A percentile compares a stretch with the other conserved stretches of the same genome.
Evolutionary conservation across 1,140 invertebrate species (phyloP).

Genomic region (Drosophila murphyi): DNA sequence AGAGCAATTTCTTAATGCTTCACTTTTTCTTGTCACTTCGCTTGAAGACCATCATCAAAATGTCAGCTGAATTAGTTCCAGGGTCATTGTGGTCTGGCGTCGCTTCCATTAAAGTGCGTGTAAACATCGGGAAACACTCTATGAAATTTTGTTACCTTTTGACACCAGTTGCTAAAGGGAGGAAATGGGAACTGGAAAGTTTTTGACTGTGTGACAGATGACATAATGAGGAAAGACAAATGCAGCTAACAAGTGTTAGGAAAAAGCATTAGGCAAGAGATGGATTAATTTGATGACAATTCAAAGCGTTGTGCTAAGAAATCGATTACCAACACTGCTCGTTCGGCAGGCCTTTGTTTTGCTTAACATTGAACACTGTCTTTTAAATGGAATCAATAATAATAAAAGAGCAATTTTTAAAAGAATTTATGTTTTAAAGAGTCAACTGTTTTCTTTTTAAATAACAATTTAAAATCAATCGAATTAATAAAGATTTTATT

Average conservation of each 20-base stretch:
- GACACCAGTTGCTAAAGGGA: not conserved
- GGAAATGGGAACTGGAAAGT: conserved; percentile 23
- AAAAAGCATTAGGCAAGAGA: conserved; percentile 33
- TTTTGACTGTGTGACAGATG: conserved; percentile 32
- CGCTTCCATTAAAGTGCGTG: conserved; percentile 9
- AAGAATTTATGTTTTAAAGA: too few species aligned
- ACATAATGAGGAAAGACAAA: conserved; percentile 23
- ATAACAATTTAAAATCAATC: too few species aligned
- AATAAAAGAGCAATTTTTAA: too few species aligned
- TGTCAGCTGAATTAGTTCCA: conserved; percentile 32
- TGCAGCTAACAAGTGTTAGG: conserved; percentile 1
- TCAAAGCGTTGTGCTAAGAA: not conserved
- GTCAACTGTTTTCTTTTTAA: too few species aligned
- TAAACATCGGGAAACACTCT: conserved; percentile 33
- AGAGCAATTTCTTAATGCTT: conserved; percentile 24
- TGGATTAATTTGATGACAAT: not conserved
- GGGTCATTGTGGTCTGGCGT: conserved; percentile 32
- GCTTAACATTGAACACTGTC: too few species aligned
- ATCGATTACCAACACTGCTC: not conserved
- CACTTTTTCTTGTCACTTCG: conserved; percentile 43
- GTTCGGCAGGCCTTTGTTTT: too few species aligned
- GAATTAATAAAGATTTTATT: too few species aligned
- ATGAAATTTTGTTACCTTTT: conserved; percentile 16
- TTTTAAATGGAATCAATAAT: too few species aligned
- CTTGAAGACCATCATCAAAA: conserved; percentile 32